phyloP scores from a whole-genome alignment of 2,888 invertebrate species.

The Loripinus fragilis region DNA sequence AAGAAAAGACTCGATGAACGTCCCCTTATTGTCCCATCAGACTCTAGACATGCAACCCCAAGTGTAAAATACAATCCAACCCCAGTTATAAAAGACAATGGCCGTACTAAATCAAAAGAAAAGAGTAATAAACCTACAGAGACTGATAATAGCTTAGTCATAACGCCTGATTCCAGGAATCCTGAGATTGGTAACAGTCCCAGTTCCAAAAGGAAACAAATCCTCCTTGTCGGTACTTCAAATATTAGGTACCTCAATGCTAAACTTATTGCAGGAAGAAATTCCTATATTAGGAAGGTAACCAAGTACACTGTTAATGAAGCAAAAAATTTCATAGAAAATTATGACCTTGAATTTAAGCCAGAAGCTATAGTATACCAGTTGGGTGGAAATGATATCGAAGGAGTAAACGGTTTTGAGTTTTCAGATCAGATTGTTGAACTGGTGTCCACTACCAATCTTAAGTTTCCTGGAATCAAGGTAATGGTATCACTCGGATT shows the following conservation, averaged over 20 bases:
- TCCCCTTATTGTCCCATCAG: not conserved
- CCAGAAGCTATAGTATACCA: no score
- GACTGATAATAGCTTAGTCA: not conserved
- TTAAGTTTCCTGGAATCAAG: not conserved
- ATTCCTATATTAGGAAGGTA: no score
- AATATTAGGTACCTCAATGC: no score
- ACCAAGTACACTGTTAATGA: no score
- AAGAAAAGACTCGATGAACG: not conserved
- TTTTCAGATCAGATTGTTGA: not conserved
- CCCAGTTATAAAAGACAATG: not conserved
- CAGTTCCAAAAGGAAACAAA: not conserved
- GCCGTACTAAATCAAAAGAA: not conserved
- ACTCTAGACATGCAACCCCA: no score
- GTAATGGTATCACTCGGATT: conserved; percentile 1
- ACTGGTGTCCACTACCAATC: conserved; percentile 9
- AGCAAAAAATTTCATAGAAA: no score
- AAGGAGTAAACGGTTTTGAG: not conserved
- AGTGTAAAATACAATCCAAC: not conserved
- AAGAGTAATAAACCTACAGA: not conserved
- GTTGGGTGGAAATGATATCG: not conserved
- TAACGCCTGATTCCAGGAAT: not conserved
- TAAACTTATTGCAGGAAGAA: no score
- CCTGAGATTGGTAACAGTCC: not conserved
- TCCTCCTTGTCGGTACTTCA: not conserved
- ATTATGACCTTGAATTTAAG: no score